Percentiles rank a stretch among this genome's conserved stretches.
These are phyloP conservation scores for Galemys pyrenaicus DNA, from an alignment of 2,113 vertebrate genomes.

Conservation along the genomic window DNA sequence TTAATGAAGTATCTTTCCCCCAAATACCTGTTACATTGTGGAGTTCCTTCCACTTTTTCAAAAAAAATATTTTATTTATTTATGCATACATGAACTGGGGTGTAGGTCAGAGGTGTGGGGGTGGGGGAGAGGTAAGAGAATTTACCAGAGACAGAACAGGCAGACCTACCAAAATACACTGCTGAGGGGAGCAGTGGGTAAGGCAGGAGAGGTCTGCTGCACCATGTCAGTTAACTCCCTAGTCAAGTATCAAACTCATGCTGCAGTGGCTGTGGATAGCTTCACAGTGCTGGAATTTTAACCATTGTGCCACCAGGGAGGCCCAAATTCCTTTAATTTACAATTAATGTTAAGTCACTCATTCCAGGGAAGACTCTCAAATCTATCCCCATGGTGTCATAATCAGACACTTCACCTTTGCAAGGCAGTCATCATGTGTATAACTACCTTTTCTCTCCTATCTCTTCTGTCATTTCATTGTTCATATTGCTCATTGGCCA, in stretches of 20 bases:
- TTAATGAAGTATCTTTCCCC: not conserved
- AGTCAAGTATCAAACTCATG: no score
- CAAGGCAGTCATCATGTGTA: accelerated
- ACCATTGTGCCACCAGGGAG: not conserved
- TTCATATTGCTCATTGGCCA: not conserved
- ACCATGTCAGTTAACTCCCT: no score
- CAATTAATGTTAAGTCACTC: not conserved
- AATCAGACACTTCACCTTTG: accelerated
- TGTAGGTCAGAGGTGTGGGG: no score
- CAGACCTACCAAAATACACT: no score
- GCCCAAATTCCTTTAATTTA: not conserved
- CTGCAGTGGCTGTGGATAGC: not conserved
- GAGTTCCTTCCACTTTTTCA: not conserved
- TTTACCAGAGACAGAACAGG: no score
- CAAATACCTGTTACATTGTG: not conserved
- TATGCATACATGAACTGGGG: no score
- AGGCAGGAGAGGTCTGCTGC: no score
- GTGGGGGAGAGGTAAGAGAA: no score
- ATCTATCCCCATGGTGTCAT: accelerated
- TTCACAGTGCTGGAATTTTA: not conserved
- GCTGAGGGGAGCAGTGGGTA: no score
- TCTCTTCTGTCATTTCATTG: not conserved
- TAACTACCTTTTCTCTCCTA: not conserved
- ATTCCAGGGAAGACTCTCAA: not conserved
- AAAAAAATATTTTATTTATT: no score